Conservation (phyloP, 1,140 invertebrate species). For the Octopus bimaculoides region DNA sequence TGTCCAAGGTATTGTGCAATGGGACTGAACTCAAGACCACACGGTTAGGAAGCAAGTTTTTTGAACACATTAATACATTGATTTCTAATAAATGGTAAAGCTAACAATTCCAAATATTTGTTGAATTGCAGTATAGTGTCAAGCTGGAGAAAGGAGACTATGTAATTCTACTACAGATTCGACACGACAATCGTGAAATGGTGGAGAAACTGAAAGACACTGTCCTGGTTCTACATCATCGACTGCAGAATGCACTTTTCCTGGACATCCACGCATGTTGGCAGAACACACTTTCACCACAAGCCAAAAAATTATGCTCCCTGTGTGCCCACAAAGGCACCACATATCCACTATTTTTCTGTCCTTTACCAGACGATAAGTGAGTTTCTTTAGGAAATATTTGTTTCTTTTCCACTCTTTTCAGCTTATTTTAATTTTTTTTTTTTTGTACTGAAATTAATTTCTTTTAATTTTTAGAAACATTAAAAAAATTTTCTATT, state of each 20-base stretch:
- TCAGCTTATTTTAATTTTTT: too few species aligned
- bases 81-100: too few species aligned
- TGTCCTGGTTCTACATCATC: slow-evolving; percentile 74
- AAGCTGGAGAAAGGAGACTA: slow-evolving; percentile 98
- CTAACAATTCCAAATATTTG: too few species aligned
- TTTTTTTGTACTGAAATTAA: too few species aligned
- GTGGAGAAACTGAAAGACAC: slow-evolving; percentile 80
- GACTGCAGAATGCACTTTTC: slow-evolving; percentile 69
- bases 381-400: slow-evolving; percentile 44
- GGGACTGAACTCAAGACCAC: too few species aligned
- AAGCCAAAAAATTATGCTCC: slow-evolving; percentile 72
- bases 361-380: slow-evolving; percentile 73
- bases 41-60: too few species aligned
- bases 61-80: too few species aligned
- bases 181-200: slow-evolving; percentile 83
- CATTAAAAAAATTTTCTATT: too few species aligned
- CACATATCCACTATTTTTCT: slow-evolving; percentile 73
- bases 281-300: slow-evolving; percentile 61
- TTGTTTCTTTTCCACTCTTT: too few species aligned
- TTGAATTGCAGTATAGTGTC: slow-evolving; percentile 69
- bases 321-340: slow-evolving; percentile 65
- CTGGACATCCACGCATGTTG: slow-evolving; percentile 76
- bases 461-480: too few species aligned
- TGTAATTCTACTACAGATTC: slow-evolving; percentile 76
- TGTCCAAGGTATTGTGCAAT: too few species aligned